Conservation (phyloP, 2,888 invertebrate species). For the Chrysopilus asiliformis region DNA sequence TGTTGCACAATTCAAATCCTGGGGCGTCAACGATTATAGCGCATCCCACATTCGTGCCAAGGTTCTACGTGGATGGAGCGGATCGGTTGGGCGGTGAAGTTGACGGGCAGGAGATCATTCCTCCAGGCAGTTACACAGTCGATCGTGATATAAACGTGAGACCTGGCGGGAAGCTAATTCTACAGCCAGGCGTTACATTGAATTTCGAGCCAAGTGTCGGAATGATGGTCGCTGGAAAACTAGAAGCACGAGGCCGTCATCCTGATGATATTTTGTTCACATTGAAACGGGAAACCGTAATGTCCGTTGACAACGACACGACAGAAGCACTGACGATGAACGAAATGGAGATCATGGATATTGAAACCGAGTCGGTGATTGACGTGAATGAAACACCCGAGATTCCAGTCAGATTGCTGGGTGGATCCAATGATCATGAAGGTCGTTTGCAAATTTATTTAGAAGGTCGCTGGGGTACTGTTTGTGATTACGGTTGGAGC, state of each 20-base stretch:
- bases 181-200: slow-evolving; percentile 79
- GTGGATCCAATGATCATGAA: slow-evolving; percentile 67
- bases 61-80: slow-evolving; percentile 55
- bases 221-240: slow-evolving; percentile 88
- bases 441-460: slow-evolving; percentile 78
- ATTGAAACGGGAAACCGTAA: slow-evolving; percentile 58
- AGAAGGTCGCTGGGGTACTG: slow-evolving; percentile 87
- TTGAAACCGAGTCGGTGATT: slow-evolving; percentile 44
- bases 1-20: slow-evolving; percentile 80
- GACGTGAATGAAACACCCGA: slow-evolving; percentile 44
- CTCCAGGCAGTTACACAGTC: slow-evolving; percentile 79
- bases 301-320: slow-evolving; percentile 49
- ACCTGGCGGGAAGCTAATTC: slow-evolving; percentile 79
- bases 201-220: slow-evolving; percentile 87
- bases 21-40: slow-evolving; percentile 70
- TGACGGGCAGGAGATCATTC: slow-evolving; percentile 72
- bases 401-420: slow-evolving; percentile 64
- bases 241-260: slow-evolving; percentile 67
- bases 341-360: slow-evolving; percentile 34
- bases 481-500: slow-evolving; percentile 95
- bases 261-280: slow-evolving; percentile 71
- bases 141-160: slow-evolving; percentile 87
- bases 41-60: slow-evolving; percentile 63
- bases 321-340: slow-evolving; percentile 42
- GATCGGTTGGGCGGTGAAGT: slow-evolving; percentile 81